Conservation (phyloP, 2,113 vertebrate species). For the Scortum barcoo region DNA sequence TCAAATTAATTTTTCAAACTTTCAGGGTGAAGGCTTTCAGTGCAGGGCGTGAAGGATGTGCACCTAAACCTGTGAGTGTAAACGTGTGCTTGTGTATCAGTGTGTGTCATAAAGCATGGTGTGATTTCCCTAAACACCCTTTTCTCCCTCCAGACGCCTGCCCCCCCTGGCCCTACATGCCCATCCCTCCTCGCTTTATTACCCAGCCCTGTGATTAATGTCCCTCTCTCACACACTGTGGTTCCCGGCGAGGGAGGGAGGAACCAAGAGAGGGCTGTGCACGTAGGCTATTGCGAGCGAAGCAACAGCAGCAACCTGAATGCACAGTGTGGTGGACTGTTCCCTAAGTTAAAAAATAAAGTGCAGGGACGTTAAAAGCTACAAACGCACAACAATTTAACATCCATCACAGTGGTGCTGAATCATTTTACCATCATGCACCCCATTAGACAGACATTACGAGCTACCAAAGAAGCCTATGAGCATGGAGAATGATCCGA, state of each 20-base stretch:
- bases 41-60: conserved; percentile 35
- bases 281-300: conserved; percentile 30
- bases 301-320: conserved; percentile 29
- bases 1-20: conserved; percentile 43
- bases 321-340: not conserved
- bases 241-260: conserved; percentile 42
- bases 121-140: conserved; percentile 82
- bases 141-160: conserved; percentile 68
- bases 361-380: not conserved
- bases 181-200: conserved; percentile 78
- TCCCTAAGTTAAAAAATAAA: conserved; percentile 39
- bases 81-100: conserved; percentile 66
- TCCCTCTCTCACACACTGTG: conserved; percentile 72
- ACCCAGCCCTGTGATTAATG: conserved; percentile 82
- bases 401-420: not conserved
- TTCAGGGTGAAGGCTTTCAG: conserved; percentile 28
- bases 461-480: conserved; percentile 15
- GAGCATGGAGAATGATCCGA: conserved; percentile 20
- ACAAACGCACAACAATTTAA: conserved; percentile 5
- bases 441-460: conserved; percentile 49
- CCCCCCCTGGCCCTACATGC: conserved; percentile 70
- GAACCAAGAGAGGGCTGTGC: conserved; percentile 37
- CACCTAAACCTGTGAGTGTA: conserved; percentile 53
- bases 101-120: conserved; percentile 75
- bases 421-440: conserved; percentile 31